Conservation (phyloP, 2,797 vertebrate species). For the Merluccius polli region DNA sequence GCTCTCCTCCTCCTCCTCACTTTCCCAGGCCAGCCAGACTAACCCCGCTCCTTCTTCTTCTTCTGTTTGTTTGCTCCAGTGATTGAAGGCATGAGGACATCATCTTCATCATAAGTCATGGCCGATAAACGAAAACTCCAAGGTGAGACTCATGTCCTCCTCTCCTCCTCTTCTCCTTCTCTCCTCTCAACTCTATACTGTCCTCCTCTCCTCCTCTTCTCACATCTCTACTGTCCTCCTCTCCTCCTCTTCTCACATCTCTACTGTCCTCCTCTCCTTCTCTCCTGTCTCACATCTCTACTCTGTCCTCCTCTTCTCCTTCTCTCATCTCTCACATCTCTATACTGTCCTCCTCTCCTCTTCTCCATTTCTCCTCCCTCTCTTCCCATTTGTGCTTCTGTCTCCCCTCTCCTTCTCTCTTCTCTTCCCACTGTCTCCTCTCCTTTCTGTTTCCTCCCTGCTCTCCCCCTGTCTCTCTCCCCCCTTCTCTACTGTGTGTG, state of each 20-base stretch:
- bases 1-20: not conserved
- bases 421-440: too few relatives aligned
- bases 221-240: not conserved
- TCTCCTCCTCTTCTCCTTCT: not conserved
- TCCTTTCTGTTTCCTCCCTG: too few relatives aligned
- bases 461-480: too few relatives aligned
- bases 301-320: not conserved
- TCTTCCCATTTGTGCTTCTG: not conserved
- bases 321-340: not conserved
- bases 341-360: not conserved
- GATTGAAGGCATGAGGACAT: constrained; percentile 91
- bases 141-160: not conserved
- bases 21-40: not conserved
- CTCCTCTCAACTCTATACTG: not conserved
- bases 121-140: constrained; percentile 97
- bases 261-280: not conserved
- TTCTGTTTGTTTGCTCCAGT: constrained; percentile 40
- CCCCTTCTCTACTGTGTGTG: too few relatives aligned
- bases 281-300: not conserved
- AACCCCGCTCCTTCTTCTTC: not conserved
- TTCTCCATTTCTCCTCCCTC: not conserved
- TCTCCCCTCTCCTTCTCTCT: not conserved
- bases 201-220: not conserved
- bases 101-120: constrained; percentile 86
- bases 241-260: not conserved